Percentiles rank a stretch among this genome's conserved stretches.
These are phyloP conservation scores for Eudyptes chrysolophus DNA, from an alignment of 2,113 vertebrate species.

Conservation along the genomic window DNA sequence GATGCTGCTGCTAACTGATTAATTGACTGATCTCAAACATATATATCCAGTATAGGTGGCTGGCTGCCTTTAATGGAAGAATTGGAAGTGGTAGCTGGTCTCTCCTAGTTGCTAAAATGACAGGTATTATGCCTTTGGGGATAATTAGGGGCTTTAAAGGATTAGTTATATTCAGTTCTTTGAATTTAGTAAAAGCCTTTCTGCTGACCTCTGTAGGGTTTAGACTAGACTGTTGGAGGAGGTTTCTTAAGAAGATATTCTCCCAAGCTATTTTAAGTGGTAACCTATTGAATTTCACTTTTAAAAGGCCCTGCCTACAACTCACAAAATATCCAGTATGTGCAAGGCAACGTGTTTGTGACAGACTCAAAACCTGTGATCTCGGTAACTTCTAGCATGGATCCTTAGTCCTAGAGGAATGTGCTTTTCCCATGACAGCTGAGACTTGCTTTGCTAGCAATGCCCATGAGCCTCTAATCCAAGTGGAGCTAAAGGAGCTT, in stretches of 20 bases:
- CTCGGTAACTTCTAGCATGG: neutral
- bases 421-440: neutral
- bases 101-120: neutral
- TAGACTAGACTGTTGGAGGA: neutral
- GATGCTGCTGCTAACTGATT: neutral
- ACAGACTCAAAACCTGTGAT: neutral
- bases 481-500: neutral
- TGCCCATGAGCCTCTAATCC: neutral
- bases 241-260: neutral
- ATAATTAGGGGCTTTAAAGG: neutral
- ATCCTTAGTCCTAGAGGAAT: neutral
- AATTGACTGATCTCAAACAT: neutral
- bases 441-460: neutral
- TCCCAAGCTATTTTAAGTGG: neutral
- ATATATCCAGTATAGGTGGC: neutral
- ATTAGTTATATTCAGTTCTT: neutral
- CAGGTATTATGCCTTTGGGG: neutral
- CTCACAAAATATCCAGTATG: neutral
- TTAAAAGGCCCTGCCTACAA: neutral
- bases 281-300: neutral
- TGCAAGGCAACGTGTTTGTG: neutral
- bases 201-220: neutral
- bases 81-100: neutral
- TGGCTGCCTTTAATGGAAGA: neutral
- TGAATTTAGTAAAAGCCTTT: neutral